phyloP scores from a whole-genome alignment of 2,797 vertebrate genomes.

The Tympanoctomys barrerae region DNA sequence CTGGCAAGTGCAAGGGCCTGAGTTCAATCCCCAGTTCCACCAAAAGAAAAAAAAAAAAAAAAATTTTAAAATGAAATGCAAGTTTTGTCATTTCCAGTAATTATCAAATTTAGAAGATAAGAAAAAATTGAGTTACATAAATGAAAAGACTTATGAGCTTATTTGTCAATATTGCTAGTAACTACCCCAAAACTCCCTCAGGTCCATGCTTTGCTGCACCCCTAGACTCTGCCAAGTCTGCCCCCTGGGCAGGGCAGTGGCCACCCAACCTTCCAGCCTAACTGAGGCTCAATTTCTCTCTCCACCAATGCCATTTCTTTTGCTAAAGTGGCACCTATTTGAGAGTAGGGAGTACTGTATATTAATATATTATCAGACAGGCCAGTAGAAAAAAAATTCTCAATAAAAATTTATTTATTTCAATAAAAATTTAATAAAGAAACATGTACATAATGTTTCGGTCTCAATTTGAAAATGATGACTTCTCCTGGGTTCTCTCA shows the following conservation, averaged over 20 bases:
- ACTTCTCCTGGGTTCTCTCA: slow-evolving; percentile 51
- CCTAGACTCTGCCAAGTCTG: background rate
- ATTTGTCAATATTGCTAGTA: background rate
- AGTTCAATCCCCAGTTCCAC: too few species aligned
- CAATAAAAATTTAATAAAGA: slow-evolving; percentile 68
- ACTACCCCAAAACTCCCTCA: background rate
- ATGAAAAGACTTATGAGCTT: background rate
- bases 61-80: slow-evolving; percentile 2
- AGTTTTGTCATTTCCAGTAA: slow-evolving; percentile 30
- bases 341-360: background rate
- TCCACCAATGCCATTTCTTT: background rate
- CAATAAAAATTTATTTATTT: slow-evolving; percentile 62
- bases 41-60: too few species aligned
- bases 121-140: slow-evolving; percentile 30
- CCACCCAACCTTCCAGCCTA: background rate
- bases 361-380: slow-evolving; percentile 40
- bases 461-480: slow-evolving; percentile 49
- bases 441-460: slow-evolving; percentile 54
- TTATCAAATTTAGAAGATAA: background rate
- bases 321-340: slow-evolving; percentile 16
- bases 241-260: background rate
- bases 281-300: background rate
- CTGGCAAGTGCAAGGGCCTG: too few species aligned
- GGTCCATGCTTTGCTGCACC: background rate
- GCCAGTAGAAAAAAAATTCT: slow-evolving; percentile 33